These are phyloP conservation scores for Nothoprocta pentlandii DNA, from an alignment of 2,113 vertebrate species.

Conservation along the genomic window DNA sequence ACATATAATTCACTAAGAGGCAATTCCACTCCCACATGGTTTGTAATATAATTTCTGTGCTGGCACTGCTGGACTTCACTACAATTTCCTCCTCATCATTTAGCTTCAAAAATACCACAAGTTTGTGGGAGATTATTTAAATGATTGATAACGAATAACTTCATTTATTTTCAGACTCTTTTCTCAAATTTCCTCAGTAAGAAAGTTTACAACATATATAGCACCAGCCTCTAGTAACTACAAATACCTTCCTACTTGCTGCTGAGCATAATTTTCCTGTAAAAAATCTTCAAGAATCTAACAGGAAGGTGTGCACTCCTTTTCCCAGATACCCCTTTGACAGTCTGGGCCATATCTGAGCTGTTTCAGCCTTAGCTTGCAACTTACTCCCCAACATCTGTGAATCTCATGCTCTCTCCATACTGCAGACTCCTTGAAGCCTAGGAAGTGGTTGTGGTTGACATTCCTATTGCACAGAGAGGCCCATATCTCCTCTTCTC, in stretches of 20 bases:
- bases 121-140: not conserved
- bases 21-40: not conserved
- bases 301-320: accelerated
- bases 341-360: not conserved
- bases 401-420: accelerated
- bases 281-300: not conserved
- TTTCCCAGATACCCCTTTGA: not conserved
- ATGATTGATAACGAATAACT: not conserved
- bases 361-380: accelerated
- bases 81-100: not conserved
- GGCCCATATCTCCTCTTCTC: not conserved
- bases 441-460: not conserved
- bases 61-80: not conserved
- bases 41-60: not conserved
- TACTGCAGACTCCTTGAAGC: not conserved
- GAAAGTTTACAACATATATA: not conserved
- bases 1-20: not conserved
- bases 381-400: accelerated
- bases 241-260: not conserved
- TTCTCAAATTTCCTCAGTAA: not conserved
- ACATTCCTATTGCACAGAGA: not conserved
- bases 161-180: not conserved
- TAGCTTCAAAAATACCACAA: not conserved
- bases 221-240: not conserved
- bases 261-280: not conserved